A percentile compares a stretch with the other conserved stretches of the same genome.
Evolutionary conservation across 2,113 vertebrate genomes (phyloP).

Genomic region (Cyanocitta stelleri): DNA sequence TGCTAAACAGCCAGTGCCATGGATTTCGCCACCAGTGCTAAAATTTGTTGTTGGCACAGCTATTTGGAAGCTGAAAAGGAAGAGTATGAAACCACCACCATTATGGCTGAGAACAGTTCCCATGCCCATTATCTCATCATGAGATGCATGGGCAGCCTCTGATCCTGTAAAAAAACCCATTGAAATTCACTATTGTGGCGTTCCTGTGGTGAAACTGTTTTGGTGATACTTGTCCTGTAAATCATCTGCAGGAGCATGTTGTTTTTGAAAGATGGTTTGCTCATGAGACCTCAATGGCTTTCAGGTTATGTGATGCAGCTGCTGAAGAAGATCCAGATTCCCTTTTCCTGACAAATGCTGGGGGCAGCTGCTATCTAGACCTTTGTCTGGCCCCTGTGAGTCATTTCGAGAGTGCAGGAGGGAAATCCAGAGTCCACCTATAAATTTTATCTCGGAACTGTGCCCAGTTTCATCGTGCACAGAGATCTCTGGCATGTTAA

Average conservation of each 20-base stretch:
- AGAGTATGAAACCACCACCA: not conserved
- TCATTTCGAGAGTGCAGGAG: not conserved
- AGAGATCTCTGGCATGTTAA: not conserved
- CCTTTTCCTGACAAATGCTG: not conserved
- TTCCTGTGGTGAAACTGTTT: not conserved
- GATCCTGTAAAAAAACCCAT: not conserved
- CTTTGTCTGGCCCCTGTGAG: not conserved
- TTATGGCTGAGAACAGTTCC: not conserved
- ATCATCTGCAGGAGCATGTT: not conserved
- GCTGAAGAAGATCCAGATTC: not conserved
- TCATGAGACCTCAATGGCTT: not conserved
- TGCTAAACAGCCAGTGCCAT: not conserved
- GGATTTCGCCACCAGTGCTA: rapidly evolving
- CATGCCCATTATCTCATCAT: not conserved
- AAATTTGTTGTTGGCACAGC: not conserved
- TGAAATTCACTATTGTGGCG: not conserved
- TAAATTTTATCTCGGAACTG: not conserved
- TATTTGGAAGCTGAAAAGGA: not conserved
- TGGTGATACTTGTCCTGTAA: not conserved
- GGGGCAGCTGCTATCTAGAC: not conserved
- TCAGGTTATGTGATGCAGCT: not conserved
- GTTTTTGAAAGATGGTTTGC: not conserved
- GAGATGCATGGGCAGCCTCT: not conserved
- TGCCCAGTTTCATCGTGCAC: not conserved
- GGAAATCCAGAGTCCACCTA: not conserved